A percentile compares a stretch with the other conserved stretches of the same genome.
These are phyloP conservation scores for Benitochromis conjunctus DNA, from an alignment of 2,113 vertebrate species.

Conservation along the genomic window DNA sequence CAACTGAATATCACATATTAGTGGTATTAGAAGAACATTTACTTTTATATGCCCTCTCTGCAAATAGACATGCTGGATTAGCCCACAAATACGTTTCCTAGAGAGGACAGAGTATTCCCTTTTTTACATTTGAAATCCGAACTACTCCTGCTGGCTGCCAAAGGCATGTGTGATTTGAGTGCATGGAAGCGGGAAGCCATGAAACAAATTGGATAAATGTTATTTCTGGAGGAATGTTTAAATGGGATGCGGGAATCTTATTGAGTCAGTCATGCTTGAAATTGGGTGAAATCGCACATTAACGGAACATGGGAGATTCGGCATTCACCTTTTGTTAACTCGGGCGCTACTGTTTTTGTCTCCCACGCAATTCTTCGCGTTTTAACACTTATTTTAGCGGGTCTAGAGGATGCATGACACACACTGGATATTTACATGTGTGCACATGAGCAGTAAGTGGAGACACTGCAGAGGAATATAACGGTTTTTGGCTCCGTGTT, in stretches of 20 bases:
- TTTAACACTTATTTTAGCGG: neutral
- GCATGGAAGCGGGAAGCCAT: conserved; percentile 58
- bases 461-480: neutral
- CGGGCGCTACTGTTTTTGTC: conserved; percentile 13
- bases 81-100: conserved; percentile 11
- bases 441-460: neutral
- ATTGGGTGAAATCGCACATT: conserved; percentile 72
- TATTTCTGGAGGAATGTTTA: conserved; percentile 70
- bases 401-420: neutral
- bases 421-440: neutral
- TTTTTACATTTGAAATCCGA: conserved; percentile 5
- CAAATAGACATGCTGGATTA: conserved; percentile 38
- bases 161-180: conserved; percentile 43
- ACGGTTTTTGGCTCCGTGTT: neutral
- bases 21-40: neutral
- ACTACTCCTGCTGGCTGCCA: conserved; percentile 22
- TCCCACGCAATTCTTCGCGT: neutral
- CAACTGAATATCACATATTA: neutral
- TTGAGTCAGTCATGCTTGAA: conserved; percentile 72
- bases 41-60: neutral
- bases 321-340: conserved; percentile 52
- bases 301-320: conserved; percentile 57
- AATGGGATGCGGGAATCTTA: conserved; percentile 66
- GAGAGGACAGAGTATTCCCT: conserved; percentile 18
- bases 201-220: conserved; percentile 76